Conservation (phyloP, 1,140 invertebrate genomes). For the Meteorus sp. region DNA sequence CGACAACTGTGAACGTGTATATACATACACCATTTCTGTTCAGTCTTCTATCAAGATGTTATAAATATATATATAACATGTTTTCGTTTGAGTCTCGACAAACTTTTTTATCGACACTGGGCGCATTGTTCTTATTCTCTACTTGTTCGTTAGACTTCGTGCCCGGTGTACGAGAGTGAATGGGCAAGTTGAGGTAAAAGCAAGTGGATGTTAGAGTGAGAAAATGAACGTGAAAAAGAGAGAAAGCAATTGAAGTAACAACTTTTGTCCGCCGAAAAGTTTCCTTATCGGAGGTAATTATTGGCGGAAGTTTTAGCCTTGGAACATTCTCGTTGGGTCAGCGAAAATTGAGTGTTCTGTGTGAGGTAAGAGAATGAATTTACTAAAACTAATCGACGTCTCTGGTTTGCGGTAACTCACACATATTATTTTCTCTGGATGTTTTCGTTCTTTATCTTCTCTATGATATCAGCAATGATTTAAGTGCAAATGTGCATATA, state of each 20-base stretch:
- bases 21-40: slow-evolving; percentile 1
- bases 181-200: slow-evolving; percentile 8
- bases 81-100: slow-evolving; percentile 5
- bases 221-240: not conserved
- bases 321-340: slow-evolving; percentile 6
- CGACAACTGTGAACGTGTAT: slow-evolving; percentile 16
- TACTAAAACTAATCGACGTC: slow-evolving; percentile 18
- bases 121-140: slow-evolving; percentile 19
- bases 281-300: slow-evolving; percentile 35
- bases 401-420: not conserved
- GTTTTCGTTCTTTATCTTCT: no score
- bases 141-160: slow-evolving; percentile 16
- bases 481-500: slow-evolving; percentile 14
- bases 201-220: slow-evolving; percentile 2
- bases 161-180: slow-evolving; percentile 22
- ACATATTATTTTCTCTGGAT: not conserved
- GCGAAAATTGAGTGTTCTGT: slow-evolving; percentile 17
- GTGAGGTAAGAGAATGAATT: slow-evolving; percentile 5
- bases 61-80: not conserved
- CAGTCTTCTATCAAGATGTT: not conserved
- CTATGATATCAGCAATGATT: no score
- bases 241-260: slow-evolving; percentile 19
- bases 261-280: slow-evolving; percentile 31
- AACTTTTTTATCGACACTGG: slow-evolving; percentile 25
- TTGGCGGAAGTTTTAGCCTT: slow-evolving; percentile 26